A percentile compares a stretch with the other conserved stretches of the same genome.
phyloP scores from a whole-genome alignment of 2,113 vertebrate genomes.

The Mastomys natalensis region DNA sequence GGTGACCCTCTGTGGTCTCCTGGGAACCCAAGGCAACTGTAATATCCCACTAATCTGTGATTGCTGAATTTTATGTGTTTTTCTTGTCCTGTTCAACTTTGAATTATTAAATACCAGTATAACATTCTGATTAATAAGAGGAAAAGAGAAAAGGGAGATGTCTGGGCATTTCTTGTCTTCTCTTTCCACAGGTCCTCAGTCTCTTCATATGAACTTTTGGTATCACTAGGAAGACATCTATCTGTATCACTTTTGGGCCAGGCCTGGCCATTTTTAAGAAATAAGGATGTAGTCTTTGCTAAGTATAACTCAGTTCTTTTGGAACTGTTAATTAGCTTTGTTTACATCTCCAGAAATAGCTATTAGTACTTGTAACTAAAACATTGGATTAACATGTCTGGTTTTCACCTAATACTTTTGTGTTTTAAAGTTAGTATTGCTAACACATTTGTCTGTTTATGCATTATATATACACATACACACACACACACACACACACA shows the following conservation, averaged over 20 bases:
- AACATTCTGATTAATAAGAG: neutral
- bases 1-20: neutral
- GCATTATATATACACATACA: neutral
- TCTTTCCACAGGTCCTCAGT: neutral
- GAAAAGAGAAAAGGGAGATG: neutral
- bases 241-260: neutral
- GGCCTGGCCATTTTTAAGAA: neutral
- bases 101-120: neutral
- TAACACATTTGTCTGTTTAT: neutral
- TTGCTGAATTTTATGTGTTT: neutral
- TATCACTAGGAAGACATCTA: neutral
- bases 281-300: neutral
- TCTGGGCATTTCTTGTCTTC: neutral
- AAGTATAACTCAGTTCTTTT: neutral
- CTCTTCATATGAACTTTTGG: neutral
- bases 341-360: neutral
- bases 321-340: constrained; percentile 14
- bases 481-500: no score
- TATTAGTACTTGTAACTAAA: neutral
- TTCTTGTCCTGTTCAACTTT: neutral
- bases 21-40: neutral
- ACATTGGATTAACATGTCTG: constrained; percentile 9
- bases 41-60: neutral
- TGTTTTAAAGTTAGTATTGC: constrained; percentile 5
- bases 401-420: neutral